These are phyloP conservation scores for Erynnis tages DNA, from an alignment of 2,888 invertebrate genomes.

Conservation along the genomic window DNA sequence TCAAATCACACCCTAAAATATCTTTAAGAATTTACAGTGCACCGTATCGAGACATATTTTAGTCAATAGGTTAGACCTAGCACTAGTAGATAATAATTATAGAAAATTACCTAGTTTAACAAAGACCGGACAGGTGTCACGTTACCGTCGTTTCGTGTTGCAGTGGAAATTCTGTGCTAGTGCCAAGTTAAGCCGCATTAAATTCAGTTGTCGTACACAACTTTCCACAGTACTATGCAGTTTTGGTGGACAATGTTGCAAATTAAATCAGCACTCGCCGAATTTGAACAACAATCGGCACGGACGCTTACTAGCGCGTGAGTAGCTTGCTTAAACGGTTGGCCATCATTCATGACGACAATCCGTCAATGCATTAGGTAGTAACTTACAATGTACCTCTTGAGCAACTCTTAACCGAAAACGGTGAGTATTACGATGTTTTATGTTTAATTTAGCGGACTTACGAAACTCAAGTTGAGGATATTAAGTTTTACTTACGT, in stretches of 20 bases:
- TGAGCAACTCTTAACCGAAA: slow-evolving; percentile 3
- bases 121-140: too few relatives aligned
- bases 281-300: slow-evolving; percentile 56
- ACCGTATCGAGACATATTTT: too few relatives aligned
- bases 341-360: slow-evolving; percentile 43
- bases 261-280: slow-evolving; percentile 51
- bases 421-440: background rate
- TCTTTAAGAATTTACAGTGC: too few relatives aligned
- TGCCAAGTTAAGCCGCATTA: slow-evolving; percentile 27
- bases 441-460: background rate
- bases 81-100: too few relatives aligned
- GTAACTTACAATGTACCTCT: slow-evolving; percentile 31
- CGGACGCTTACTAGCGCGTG: slow-evolving; percentile 50
- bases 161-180: too few relatives aligned
- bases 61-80: too few relatives aligned
- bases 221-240: slow-evolving; percentile 55
- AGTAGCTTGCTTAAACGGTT: slow-evolving; percentile 44
- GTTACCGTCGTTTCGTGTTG: too few relatives aligned
- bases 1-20: too few relatives aligned
- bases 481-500: background rate
- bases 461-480: background rate
- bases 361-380: slow-evolving; percentile 50
- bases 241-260: slow-evolving; percentile 63
- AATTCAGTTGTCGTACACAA: slow-evolving; percentile 51
- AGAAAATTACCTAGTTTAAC: too few relatives aligned